Base-by-base conservation (phyloP, 2,888 invertebrate species). In the Ariolimax columbianus region DNA sequence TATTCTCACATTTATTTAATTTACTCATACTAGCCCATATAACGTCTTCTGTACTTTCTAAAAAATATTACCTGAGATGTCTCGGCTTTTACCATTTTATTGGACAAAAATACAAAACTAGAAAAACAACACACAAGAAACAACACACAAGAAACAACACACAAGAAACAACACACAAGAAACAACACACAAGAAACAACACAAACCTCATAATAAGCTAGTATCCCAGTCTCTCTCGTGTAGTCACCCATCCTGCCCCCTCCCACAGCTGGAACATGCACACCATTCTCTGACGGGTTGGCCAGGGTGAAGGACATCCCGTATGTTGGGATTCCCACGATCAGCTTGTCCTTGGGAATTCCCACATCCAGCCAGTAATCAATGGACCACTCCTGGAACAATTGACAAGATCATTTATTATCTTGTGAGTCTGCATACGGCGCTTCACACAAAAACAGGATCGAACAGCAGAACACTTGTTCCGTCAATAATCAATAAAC, bases 241-340 rank as follows among this genome's bases (percentile, higher is more conserved):
- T 96, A 98, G 90, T 97, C 96, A 4, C 87, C 87, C 83, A 78
- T 85, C 0, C 95, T 95, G 77, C 98, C 98, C 47, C 97, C 97
- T 63, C 97, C 97, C 55, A 96, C 97, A 0, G 98, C 97, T 0
- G 98, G 96, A 0, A 98, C 97, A 6, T 97, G 98, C 89, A 98
- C 84, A 14, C 89, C 90, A 72, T 90, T 86, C 55, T 89, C 81
- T 23, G 47, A 38, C 0, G 88, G 86, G 85, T 90, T 87, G 0
- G 86, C 88, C 80, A 92, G 84, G 30, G 91, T 91, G 87, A 89
- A 92, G 85, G 87, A 89, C 91, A 90, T 91, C 93, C 98, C 98
- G 92, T 98, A 98, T 92, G 98, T 98, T 89, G 97, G 96, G 93
- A 98, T 98, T 92, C 98, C 98, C 47, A 98, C 97, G 88, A 97